Conservation (phyloP, 2,888 invertebrate species). For the Argyresthia goedartella region DNA sequence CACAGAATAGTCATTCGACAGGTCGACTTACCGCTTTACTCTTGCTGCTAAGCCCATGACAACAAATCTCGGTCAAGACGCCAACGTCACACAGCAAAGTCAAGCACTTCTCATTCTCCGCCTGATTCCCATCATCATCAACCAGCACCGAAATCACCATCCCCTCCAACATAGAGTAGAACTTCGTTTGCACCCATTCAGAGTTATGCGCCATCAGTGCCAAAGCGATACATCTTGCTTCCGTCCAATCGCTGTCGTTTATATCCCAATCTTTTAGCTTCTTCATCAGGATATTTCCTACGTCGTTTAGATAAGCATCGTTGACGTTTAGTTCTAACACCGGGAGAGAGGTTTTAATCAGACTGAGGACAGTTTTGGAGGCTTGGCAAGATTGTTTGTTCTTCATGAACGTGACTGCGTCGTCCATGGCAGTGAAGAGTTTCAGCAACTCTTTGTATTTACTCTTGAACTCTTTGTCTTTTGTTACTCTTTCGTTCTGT, state of each 20-base stretch:
- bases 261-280: constrained; percentile 39
- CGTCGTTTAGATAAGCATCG: constrained; percentile 58
- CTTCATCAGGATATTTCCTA: constrained; percentile 41
- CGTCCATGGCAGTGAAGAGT: constrained; percentile 42
- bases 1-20: too few relatives aligned
- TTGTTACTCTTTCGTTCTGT: constrained; percentile 25
- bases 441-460: constrained; percentile 47
- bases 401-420: constrained; percentile 45
- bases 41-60: constrained; percentile 68
- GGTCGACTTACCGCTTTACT: constrained; percentile 28
- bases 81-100: constrained; percentile 68
- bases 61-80: constrained; percentile 74
- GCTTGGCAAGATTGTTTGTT: constrained; percentile 29
- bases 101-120: constrained; percentile 55
- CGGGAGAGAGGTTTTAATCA: constrained; percentile 65
- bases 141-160: constrained; percentile 68
- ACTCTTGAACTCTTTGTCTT: constrained; percentile 48
- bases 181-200: constrained; percentile 60
- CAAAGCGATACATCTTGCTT: constrained; percentile 52
- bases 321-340: constrained; percentile 73
- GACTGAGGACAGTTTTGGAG: constrained; percentile 40
- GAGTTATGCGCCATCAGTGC: constrained; percentile 70
- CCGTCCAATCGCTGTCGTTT: constrained; percentile 40
- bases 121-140: constrained; percentile 47
- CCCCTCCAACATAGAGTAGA: constrained; percentile 66